Conservation (phyloP, 2,888 invertebrate species). For the Saturnia japonica region DNA sequence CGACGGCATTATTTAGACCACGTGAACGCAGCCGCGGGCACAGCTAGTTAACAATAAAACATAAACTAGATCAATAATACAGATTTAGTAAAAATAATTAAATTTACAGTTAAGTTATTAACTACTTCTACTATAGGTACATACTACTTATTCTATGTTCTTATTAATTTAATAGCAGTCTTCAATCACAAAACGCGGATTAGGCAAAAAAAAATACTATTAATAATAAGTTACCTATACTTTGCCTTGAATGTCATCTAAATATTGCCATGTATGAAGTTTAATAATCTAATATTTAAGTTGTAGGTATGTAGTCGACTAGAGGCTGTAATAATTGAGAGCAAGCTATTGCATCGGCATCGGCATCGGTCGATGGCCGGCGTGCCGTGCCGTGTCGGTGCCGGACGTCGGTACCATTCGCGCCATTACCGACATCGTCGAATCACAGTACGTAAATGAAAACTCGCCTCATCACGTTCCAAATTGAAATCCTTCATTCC, state of each 20-base stretch:
- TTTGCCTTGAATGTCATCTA: slow-evolving; percentile 16
- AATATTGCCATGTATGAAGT: slow-evolving; percentile 1
- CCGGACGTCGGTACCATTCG: slow-evolving; percentile 30
- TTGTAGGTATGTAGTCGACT: slow-evolving; percentile 7
- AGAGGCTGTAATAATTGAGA: slow-evolving; percentile 19
- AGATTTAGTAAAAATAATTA: neutral
- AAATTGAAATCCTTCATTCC: slow-evolving; percentile 80
- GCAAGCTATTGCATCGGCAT: slow-evolving; percentile 14
- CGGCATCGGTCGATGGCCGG: slow-evolving; percentile 15
- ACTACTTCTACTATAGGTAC: neutral
- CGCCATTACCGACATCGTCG: slow-evolving; percentile 57
- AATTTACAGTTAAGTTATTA: neutral
- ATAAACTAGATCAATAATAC: neutral
- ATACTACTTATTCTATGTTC: neutral
- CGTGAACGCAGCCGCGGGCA: no score
- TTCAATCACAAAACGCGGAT: neutral
- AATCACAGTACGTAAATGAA: slow-evolving; percentile 69
- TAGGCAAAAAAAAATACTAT: neutral
- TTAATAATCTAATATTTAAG: neutral
- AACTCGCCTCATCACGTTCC: slow-evolving; percentile 80
- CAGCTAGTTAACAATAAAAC: no score
- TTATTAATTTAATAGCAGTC: neutral
- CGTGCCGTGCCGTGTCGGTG: neutral
- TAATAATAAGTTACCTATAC: neutral
- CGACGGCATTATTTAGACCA: no score